A percentile compares a stretch with the other conserved stretches of the same genome.
Evolutionary conservation across 2,797 vertebrate species (phyloP).

Genomic region (Pseudomugil tenellus): DNA sequence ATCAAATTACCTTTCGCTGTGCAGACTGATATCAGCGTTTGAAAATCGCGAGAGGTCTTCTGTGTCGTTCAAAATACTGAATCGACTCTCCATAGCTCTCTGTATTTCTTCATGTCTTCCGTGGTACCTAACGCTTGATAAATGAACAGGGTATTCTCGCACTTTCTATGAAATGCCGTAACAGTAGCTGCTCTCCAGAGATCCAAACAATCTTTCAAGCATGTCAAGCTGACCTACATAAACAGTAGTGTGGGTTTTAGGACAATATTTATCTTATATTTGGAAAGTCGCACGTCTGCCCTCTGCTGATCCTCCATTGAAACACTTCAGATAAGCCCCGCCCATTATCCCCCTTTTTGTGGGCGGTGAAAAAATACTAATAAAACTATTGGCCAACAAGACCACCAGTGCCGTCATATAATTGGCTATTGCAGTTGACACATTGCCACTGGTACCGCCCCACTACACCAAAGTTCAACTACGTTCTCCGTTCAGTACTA

Average conservation of each 20-base stretch:
- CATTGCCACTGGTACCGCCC: neutral
- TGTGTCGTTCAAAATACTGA: constrained; percentile 75
- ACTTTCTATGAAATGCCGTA: constrained; percentile 1
- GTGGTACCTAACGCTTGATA: constrained; percentile 15
- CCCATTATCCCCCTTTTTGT: neutral
- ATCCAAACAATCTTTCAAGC: constrained; percentile 10
- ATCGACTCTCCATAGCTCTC: constrained; percentile 79
- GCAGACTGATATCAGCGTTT: constrained; percentile 53
- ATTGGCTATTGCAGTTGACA: constrained; percentile 52
- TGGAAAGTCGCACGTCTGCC: constrained; percentile 35
- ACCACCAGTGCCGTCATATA: rapidly evolving
- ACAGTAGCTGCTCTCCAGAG: neutral
- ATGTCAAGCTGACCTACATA: constrained; percentile 37
- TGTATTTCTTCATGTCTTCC: constrained; percentile 76
- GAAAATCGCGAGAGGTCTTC: constrained; percentile 71
- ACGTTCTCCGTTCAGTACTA: neutral
- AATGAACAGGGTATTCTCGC: constrained; percentile 1
- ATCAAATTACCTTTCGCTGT: constrained; percentile 73
- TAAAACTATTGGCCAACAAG: constrained; percentile 41
- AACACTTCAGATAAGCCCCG: neutral
- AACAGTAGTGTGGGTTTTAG: constrained; percentile 24
- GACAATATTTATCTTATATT: neutral
- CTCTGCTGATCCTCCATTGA: constrained; percentile 27
- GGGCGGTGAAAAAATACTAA: neutral
- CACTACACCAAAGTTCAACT: rapidly evolving